These are phyloP conservation scores for Lordiphosa fenestrarum DNA, from an alignment of 2,888 invertebrate genomes.

Conservation along the genomic window DNA sequence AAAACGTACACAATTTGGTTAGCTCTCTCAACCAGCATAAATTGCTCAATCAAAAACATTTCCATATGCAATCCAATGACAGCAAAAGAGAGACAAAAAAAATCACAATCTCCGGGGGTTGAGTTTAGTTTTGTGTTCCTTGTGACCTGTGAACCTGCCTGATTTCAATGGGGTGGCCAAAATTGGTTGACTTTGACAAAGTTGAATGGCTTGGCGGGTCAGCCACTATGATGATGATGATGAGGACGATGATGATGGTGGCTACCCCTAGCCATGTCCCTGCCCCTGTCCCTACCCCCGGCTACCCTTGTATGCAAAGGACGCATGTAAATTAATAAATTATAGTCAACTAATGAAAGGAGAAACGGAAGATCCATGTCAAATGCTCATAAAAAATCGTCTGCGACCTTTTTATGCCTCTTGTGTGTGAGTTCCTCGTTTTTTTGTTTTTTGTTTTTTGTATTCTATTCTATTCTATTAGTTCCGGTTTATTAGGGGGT, in stretches of 20 bases:
- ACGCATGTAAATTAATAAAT: constrained; percentile 74
- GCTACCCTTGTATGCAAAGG: constrained; percentile 67
- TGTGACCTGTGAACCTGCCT: constrained; percentile 39
- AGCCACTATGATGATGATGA: constrained; percentile 25
- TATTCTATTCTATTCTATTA: constrained; percentile 43
- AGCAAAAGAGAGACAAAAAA: no score
- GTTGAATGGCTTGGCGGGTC: constrained; percentile 45
- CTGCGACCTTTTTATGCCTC: constrained; percentile 49
- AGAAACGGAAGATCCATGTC: constrained; percentile 57
- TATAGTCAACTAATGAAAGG: constrained; percentile 66
- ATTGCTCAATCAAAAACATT: no score
- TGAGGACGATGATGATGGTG: background rate
- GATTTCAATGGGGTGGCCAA: constrained; percentile 33
- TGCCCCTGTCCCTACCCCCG: constrained; percentile 10
- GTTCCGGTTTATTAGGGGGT: constrained; percentile 72
- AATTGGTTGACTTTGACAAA: constrained; percentile 27
- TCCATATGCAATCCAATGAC: no score
- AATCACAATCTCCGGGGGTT: no score
- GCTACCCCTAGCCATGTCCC: constrained; percentile 17
- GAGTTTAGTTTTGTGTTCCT: constrained; percentile 1
- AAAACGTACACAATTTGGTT: no score
- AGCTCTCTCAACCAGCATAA: no score
- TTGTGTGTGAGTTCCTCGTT: constrained; percentile 11
- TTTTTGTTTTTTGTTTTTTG: background rate
- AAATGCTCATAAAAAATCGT: constrained; percentile 71